Base-by-base conservation (phyloP, 2,113 vertebrate species). In the Malurus melanocephalus region DNA sequence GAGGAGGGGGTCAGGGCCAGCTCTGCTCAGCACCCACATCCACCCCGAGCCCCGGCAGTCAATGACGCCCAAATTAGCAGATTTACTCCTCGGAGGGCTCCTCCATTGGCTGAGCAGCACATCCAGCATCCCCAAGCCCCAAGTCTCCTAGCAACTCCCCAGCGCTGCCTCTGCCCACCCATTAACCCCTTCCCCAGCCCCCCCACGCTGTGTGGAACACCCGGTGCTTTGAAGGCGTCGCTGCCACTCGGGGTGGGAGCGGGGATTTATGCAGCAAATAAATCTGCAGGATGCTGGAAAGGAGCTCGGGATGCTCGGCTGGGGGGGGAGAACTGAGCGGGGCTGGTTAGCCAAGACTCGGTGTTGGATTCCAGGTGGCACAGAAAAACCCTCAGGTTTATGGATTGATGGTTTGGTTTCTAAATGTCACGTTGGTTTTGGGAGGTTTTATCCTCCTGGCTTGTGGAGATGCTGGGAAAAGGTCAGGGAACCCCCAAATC, bases 141-240 rank as follows among this genome's bases (percentile, higher is more conserved):
- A 87, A 90, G 90, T 94, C 90, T 93, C 93, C 95, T 93, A 94
- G 95, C 94, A 96, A 91, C 95, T 79, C 86, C 93, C 89, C 89
- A 61, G 79, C 4, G 0, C 87, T 87, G 89, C 73, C 79, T 87
- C 87, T 92, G 82, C 92, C 89, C 91, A 92, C 89, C 90, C 56
- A 6, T 89, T 94, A 93, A 89, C 87, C 91, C 91, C 49, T 82
- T 93, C 86, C 80, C 38, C 28, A 86, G 52, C 42, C 46, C 68
- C 32, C 68, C 69, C 14, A 5, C 2, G 0, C 62, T 9, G 1
- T 43, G 3, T 17, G 53, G 73, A 22, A 56, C 80, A 61, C 68
- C 30, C 40, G 3, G 8, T 4, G 74, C 76, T 56, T 46, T 6
- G 33, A 23, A 78, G 86, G 65, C 46, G 3, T 86, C 17, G 2